Conservation (phyloP, 2,797 vertebrate genomes). For the Pipistrellus nathusii region DNA sequence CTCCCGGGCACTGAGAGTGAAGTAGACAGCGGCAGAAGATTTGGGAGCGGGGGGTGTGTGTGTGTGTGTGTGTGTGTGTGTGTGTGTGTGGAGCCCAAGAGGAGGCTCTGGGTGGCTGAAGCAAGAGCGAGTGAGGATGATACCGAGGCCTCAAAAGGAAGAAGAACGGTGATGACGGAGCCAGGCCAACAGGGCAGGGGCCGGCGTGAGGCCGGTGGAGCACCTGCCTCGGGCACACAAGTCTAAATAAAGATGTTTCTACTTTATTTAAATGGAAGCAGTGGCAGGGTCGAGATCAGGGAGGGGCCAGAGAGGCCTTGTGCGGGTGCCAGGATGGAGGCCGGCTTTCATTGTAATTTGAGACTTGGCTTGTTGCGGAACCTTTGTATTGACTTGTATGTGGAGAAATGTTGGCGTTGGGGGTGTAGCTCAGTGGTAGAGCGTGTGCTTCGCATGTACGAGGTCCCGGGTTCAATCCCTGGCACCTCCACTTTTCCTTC, state of each 20-base stretch:
- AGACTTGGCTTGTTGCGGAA: neutral
- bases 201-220: neutral
- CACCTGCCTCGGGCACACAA: neutral
- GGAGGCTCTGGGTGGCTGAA: neutral
- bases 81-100: neutral
- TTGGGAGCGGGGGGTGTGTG: too few species aligned
- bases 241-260: neutral
- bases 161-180: neutral
- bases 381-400: neutral
- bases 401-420: neutral
- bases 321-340: neutral
- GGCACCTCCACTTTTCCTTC: neutral
- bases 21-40: neutral
- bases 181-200: neutral
- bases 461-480: neutral
- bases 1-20: neutral
- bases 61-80: too few species aligned
- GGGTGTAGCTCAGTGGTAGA: neutral
- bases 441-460: neutral
- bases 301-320: accelerated
- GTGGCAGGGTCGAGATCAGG: neutral
- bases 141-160: neutral
- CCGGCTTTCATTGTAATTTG: neutral
- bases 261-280: neutral
- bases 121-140: neutral